Evolutionary conservation across 2,113 vertebrate genomes (phyloP).

Genomic region (Caretta caretta): DNA sequence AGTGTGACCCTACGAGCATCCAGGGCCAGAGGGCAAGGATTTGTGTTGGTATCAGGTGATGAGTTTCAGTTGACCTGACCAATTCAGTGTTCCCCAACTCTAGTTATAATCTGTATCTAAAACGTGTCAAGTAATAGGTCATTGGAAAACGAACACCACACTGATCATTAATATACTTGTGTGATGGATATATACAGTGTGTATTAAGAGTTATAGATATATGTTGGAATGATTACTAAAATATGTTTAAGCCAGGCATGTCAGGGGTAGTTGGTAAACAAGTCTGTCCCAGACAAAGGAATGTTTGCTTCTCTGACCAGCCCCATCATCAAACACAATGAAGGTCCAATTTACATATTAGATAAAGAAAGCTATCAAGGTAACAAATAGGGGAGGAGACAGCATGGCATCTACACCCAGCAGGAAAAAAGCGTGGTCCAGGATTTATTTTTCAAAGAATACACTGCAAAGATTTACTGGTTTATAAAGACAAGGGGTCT

Average conservation of each 20-base stretch:
- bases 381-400: background rate
- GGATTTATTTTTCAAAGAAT: background rate
- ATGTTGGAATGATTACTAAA: background rate
- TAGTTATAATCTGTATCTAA: background rate
- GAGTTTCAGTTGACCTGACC: background rate
- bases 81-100: background rate
- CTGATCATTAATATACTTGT: background rate
- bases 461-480: background rate
- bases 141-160: background rate
- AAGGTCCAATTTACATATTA: background rate
- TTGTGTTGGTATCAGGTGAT: too few species aligned
- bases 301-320: background rate
- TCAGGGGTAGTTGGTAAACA: background rate
- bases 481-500: background rate
- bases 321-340: background rate
- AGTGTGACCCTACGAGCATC: background rate
- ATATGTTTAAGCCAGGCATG: background rate
- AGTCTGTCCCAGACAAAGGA: background rate
- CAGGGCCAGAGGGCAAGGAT: background rate
- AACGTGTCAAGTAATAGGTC: background rate
- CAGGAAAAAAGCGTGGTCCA: background rate
- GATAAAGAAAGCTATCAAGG: background rate
- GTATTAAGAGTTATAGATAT: background rate
- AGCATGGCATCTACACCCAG: background rate
- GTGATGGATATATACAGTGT: background rate